Evolutionary conservation across 2,797 vertebrate species (phyloP), one percentile per base, ranked within the genome.

Genomic region (Halcyon badia): DNA sequence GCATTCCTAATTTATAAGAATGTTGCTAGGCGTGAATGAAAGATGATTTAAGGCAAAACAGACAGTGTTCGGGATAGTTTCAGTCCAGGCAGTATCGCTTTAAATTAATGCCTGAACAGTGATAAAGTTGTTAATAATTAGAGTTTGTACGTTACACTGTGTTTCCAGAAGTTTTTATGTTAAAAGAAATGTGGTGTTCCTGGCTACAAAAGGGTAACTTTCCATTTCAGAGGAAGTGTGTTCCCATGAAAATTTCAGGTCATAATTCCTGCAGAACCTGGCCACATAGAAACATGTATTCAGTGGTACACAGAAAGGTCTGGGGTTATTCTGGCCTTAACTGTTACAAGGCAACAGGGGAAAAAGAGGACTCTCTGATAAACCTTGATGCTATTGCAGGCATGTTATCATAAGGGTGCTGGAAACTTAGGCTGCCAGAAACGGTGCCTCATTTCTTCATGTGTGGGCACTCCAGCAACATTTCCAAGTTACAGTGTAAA

Each of bases 71-170:
- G 41, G 39, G 49, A 13, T 64, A 54, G 35, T 94, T 97, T 94
- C 90, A 83, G 87, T 95, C 83, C 81, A 80, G 96, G 80, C 49
- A 42, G 0, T 90, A 88, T 73, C 77, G 84, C 58, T 90, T 89
- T 91, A 94, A 96, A 87, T 90, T 88, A 83, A 90, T 88, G 73
- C 54, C 35, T 58, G 73, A 94, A 94, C 89, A 83, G 72, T 80
- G 79, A 91, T 96, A 92, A 96, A 96, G 83, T 83, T 92, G 89
- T 97, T 97, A 97, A 95, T 95, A 88, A 96, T 96, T 97, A 97
- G 77, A 90, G 70, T 62, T 42, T 78, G 54, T 72, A 57, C 78
- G 76, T 96, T 95, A 92, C 65, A 20, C 56, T 94, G 95, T 94
- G 64, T 89, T 85, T 96, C 85, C 87, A 57, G 60, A 61, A 77